Evolutionary conservation across 1,140 invertebrate genomes (phyloP).

Genomic region (Megathymus violae): DNA sequence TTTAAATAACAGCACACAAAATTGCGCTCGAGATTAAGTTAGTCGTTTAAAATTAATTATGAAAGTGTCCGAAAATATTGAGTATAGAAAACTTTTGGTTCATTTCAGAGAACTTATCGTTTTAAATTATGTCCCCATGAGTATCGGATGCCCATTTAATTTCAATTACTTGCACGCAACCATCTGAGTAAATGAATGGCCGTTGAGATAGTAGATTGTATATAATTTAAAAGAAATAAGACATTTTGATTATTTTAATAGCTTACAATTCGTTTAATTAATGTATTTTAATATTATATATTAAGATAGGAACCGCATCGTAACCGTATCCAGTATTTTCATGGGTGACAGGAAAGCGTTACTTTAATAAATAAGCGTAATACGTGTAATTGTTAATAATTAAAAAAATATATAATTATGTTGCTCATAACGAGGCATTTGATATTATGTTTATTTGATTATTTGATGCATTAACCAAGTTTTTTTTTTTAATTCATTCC

Average conservation of each 20-base stretch:
- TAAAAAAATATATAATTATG: no score
- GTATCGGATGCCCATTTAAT: conserved; percentile 40
- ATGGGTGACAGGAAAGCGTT: no score
- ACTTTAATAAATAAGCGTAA: no score
- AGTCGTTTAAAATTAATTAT: neutral
- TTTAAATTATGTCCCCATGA: conserved; percentile 12
- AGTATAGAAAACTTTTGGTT: neutral
- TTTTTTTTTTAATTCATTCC: no score
- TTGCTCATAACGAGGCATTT: no score
- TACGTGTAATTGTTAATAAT: no score
- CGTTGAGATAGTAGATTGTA: conserved; percentile 53
- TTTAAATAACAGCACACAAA: neutral
- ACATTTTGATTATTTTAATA: conserved; percentile 4
- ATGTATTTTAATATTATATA: neutral
- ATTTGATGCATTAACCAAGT: no score
- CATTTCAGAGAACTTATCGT: neutral
- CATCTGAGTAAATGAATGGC: conserved; percentile 49
- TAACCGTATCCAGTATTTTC: no score
- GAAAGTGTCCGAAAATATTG: neutral
- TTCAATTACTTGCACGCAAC: conserved; percentile 60
- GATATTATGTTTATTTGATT: no score
- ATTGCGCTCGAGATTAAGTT: neutral
- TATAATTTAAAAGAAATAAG: conserved; percentile 37
- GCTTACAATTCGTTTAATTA: neutral
- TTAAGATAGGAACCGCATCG: no score